A percentile compares a stretch with the other conserved stretches of the same genome.
Conservation (phyloP, 1,140 invertebrate genomes). For the Microplitis demolitor region DNA sequence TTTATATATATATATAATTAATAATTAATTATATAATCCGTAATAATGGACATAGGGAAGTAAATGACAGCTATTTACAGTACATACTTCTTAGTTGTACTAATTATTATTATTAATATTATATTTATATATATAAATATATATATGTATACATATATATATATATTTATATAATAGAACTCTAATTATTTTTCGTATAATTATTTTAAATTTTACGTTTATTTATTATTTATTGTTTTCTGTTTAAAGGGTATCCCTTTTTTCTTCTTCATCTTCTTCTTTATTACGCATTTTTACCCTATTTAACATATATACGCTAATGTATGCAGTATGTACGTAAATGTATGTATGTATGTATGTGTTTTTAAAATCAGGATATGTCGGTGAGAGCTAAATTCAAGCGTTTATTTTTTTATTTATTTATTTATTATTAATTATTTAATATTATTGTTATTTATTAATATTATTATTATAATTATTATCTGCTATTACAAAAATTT, state of each 20-base stretch:
- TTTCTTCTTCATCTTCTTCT: constrained; percentile 34
- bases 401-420: constrained; percentile 36
- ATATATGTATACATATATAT: constrained; percentile 18
- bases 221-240: too few relatives aligned
- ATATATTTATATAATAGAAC: constrained; percentile 44
- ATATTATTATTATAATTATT: constrained; percentile 31
- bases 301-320: constrained; percentile 25
- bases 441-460: constrained; percentile 35
- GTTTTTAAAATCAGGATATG: constrained; percentile 58
- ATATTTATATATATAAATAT: constrained; percentile 39
- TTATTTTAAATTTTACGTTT: constrained; percentile 6
- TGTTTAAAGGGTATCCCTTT: constrained; percentile 33
- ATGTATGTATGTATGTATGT: constrained; percentile 58
- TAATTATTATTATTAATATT: constrained; percentile 53
- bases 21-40: constrained; percentile 39
- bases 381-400: constrained; percentile 58
- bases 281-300: constrained; percentile 56
- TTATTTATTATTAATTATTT: constrained; percentile 19
- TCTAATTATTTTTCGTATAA: constrained; percentile 7
- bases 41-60: constrained; percentile 44
- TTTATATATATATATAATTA: constrained; percentile 1
- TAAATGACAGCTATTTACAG: constrained; percentile 59
- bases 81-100: constrained; percentile 60
- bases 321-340: constrained; percentile 56
- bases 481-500: constrained; percentile 21